Conservation (phyloP, 2,888 invertebrate genomes). For the Ectemnius lituratus region DNA sequence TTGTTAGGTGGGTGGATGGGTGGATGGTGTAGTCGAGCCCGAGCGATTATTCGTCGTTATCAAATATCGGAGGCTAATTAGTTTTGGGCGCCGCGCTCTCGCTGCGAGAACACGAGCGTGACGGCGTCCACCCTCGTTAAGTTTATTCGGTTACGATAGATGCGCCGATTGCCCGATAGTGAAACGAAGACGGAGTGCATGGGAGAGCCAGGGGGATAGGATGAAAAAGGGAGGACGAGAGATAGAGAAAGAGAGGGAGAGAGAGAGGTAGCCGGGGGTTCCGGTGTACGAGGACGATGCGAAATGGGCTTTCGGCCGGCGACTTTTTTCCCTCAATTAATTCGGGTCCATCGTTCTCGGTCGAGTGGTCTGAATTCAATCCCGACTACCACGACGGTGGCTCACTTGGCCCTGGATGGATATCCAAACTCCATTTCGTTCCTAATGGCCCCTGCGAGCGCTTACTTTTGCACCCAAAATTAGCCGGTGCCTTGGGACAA, state of each 20-base stretch:
- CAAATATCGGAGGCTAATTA: slow-evolving; percentile 47
- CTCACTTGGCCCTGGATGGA: slow-evolving; percentile 19
- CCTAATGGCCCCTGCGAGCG: slow-evolving; percentile 48
- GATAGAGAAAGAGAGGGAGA: too few relatives aligned
- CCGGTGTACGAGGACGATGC: slow-evolving; percentile 30
- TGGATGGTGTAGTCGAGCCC: too few relatives aligned
- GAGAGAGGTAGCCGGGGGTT: too few relatives aligned
- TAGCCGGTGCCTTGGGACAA: slow-evolving; percentile 36
- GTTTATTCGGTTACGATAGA: slow-evolving; percentile 49
- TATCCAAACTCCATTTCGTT: slow-evolving; percentile 48
- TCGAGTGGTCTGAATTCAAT: slow-evolving; percentile 57
- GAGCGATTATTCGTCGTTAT: slow-evolving; percentile 45
- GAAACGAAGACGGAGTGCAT: too few relatives aligned
- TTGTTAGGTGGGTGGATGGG: too few relatives aligned
- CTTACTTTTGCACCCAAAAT: slow-evolving; percentile 51
- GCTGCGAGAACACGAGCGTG: too few relatives aligned
- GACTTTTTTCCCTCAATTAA: slow-evolving; percentile 49
- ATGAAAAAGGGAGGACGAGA: too few relatives aligned
- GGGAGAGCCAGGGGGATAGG: too few relatives aligned
- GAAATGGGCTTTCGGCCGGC: slow-evolving; percentile 31
- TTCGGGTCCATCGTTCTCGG: slow-evolving; percentile 43
- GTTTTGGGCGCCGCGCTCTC: slow-evolving; percentile 34
- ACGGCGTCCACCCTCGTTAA: slow-evolving; percentile 43
- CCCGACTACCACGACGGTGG: slow-evolving; percentile 53
- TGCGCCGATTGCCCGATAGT: slow-evolving; percentile 33